These are phyloP conservation scores for Mobula hypostoma DNA, from an alignment of 2,113 vertebrate genomes.

Conservation along the genomic window DNA sequence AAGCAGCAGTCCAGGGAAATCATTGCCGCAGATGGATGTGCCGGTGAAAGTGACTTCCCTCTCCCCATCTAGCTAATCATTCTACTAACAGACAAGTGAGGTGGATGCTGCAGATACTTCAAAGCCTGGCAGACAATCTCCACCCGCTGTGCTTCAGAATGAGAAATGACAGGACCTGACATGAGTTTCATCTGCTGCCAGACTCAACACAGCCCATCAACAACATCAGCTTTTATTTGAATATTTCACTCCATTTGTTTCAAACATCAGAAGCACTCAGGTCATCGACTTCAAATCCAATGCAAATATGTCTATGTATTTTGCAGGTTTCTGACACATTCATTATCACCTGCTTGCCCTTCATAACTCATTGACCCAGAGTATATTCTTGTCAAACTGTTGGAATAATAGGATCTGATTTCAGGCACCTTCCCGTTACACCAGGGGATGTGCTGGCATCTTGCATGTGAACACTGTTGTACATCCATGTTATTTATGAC, in stretches of 20 bases:
- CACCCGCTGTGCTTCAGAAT: background rate
- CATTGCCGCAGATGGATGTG: background rate
- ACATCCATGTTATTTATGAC: background rate
- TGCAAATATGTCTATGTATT: background rate
- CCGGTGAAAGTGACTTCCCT: background rate
- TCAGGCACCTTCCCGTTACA: background rate
- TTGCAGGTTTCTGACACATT: background rate
- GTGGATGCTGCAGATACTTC: background rate
- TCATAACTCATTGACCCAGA: background rate
- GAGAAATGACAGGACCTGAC: background rate
- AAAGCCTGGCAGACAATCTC: background rate
- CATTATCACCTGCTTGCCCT: background rate
- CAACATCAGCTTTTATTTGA: background rate
- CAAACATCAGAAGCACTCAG: background rate
- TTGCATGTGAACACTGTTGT: background rate
- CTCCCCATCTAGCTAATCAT: background rate
- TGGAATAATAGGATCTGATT: background rate
- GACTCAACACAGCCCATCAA: background rate
- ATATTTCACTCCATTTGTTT: constrained; percentile 7
- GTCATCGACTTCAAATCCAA: background rate
- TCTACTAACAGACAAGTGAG: background rate
- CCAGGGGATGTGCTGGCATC: background rate
- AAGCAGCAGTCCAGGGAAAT: background rate
- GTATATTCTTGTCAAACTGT: background rate
- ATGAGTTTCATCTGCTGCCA: background rate